Percentiles rank a stretch among this genome's conserved stretches.
phyloP scores from a whole-genome alignment of 2,113 vertebrate genomes.

The Perca schrenkii region DNA sequence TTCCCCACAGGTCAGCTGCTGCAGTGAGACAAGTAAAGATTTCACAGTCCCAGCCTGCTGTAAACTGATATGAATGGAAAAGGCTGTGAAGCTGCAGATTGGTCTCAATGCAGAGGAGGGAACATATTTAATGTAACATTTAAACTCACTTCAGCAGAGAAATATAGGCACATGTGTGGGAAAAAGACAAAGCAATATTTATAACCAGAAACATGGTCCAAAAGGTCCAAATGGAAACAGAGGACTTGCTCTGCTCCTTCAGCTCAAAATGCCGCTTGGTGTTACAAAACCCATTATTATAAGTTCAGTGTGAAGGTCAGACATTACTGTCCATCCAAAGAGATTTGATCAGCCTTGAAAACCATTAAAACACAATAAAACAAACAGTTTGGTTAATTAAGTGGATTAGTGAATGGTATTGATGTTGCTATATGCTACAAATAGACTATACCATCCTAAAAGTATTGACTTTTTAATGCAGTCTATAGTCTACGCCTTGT shows the following conservation, averaged over 20 bases:
- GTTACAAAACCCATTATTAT: background rate
- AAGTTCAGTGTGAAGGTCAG: conserved; percentile 34
- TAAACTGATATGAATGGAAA: conserved; percentile 52
- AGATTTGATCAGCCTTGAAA: conserved; percentile 1
- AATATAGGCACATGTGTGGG: conserved; percentile 12
- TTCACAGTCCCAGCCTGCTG: conserved; percentile 60
- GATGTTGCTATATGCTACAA: background rate
- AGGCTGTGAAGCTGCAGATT: conserved; percentile 25
- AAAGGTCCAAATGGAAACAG: background rate
- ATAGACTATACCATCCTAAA: background rate
- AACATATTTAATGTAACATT: conserved; percentile 42
- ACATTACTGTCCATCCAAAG: conserved; percentile 4
- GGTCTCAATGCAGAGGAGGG: conserved; percentile 24
- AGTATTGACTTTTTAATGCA: background rate
- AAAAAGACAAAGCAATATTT: conserved; percentile 10
- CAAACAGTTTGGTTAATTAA: background rate
- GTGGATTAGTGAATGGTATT: background rate
- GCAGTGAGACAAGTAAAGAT: conserved; percentile 56
- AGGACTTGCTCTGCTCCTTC: background rate
- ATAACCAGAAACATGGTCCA: background rate
- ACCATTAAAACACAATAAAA: background rate
- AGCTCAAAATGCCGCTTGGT: background rate
- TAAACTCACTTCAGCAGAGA: conserved; percentile 16
- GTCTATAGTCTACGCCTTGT: background rate
- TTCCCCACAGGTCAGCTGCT: conserved; percentile 39